phyloP scores from a whole-genome alignment of 2,888 invertebrate genomes.

The Acanthosoma haemorrhoidale region DNA sequence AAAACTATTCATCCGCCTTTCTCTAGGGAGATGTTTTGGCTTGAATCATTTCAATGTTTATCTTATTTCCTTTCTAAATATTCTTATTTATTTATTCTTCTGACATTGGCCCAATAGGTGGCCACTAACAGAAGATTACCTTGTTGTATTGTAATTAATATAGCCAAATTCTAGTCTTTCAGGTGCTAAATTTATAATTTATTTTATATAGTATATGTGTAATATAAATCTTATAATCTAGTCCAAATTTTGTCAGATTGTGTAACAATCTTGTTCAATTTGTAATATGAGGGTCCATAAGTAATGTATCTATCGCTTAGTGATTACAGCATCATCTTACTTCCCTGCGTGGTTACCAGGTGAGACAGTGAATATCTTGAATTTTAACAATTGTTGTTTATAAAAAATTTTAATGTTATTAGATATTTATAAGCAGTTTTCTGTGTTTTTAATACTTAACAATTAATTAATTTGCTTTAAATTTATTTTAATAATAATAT shows the following conservation, averaged over 20 bases:
- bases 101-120: too few species aligned
- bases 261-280: too few species aligned
- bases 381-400: too few species aligned
- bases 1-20: too few species aligned
- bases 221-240: background rate
- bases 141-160: background rate
- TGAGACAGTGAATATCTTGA: too few species aligned
- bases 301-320: background rate
- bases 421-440: too few species aligned
- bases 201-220: background rate
- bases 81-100: too few species aligned
- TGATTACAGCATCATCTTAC: too few species aligned
- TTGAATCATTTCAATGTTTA: background rate
- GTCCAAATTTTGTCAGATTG: background rate
- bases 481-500: too few species aligned
- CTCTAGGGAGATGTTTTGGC: background rate
- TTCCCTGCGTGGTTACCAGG: background rate
- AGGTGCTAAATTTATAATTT: conserved; percentile 5
- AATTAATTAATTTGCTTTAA: too few species aligned
- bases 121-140: background rate
- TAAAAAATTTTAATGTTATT: too few species aligned
- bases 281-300: background rate
- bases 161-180: conserved; percentile 22
- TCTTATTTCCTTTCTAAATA: background rate
- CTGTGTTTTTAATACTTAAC: too few species aligned